A percentile compares a stretch with the other conserved stretches of the same genome.
Conservation (phyloP, 2,797 vertebrate genomes). For the Sibirionetta formosa region DNA sequence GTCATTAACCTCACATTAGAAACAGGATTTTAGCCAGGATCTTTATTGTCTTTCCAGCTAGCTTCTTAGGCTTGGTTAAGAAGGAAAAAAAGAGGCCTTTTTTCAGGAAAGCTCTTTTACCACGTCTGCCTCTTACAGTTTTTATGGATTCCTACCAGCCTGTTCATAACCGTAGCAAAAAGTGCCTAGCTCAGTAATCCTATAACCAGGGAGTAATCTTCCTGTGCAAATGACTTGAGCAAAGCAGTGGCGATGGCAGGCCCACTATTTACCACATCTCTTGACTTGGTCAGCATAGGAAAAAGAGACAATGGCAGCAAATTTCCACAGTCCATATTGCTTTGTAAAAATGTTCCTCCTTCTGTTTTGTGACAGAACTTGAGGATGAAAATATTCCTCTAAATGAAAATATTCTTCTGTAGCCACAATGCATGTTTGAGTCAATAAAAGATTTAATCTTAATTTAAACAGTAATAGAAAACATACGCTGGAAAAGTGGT, state of each 20-base stretch:
- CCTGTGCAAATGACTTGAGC: neutral
- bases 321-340: neutral
- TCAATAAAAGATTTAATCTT: neutral
- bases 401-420: neutral
- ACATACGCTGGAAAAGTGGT: accelerated
- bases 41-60: neutral
- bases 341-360: neutral
- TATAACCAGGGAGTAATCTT: neutral
- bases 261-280: neutral
- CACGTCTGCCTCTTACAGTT: neutral
- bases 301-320: neutral
- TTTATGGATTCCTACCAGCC: neutral
- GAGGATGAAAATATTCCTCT: neutral
- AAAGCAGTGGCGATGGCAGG: neutral
- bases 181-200: neutral
- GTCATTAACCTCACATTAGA: neutral
- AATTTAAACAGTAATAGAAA: neutral
- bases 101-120: neutral
- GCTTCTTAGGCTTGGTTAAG: neutral
- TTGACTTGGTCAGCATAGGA: neutral
- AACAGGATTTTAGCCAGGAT: neutral
- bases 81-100: neutral
- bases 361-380: neutral
- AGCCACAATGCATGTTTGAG: neutral
- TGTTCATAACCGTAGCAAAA: neutral